phyloP scores from a whole-genome alignment of 2,113 vertebrate genomes.

The Rallus limicola region DNA sequence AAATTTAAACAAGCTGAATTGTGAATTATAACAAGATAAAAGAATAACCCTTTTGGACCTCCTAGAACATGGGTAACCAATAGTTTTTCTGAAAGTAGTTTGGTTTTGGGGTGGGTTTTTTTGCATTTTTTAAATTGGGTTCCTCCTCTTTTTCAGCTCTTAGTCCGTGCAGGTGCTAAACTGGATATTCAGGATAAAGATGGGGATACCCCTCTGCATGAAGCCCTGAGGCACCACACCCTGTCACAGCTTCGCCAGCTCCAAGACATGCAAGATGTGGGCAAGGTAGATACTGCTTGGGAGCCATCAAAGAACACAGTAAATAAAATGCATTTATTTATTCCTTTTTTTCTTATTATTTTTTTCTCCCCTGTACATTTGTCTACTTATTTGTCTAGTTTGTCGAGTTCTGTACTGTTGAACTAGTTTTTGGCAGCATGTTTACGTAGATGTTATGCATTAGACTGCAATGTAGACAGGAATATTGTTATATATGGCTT shows the following conservation, averaged over 20 bases:
- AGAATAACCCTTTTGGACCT: background rate
- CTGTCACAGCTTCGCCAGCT: constrained; percentile 96
- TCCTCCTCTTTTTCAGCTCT: constrained; percentile 78
- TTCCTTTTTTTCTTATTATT: background rate
- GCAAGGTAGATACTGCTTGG: constrained; percentile 97
- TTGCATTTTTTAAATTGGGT: background rate
- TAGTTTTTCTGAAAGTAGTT: background rate
- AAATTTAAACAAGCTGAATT: background rate
- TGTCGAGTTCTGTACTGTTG: constrained; percentile 43
- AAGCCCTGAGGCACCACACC: constrained; percentile 97
- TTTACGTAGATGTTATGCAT: background rate
- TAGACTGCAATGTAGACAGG: background rate
- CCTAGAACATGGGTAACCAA: background rate
- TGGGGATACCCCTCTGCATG: constrained; percentile 96
- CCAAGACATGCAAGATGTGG: constrained; percentile 99
- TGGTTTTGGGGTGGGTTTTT: no score
- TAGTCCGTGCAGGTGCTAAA: constrained; percentile 97
- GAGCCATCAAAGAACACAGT: constrained; percentile 99
- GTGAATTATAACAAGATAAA: background rate
- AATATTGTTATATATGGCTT: background rate
- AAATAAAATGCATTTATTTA: constrained; percentile 68
- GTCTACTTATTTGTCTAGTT: background rate
- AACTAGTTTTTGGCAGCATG: background rate
- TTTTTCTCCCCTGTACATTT: background rate
- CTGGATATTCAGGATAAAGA: constrained; percentile 99